Base-by-base conservation (phyloP, 2,797 vertebrate genomes). In the Etheostoma nigrum region DNA sequence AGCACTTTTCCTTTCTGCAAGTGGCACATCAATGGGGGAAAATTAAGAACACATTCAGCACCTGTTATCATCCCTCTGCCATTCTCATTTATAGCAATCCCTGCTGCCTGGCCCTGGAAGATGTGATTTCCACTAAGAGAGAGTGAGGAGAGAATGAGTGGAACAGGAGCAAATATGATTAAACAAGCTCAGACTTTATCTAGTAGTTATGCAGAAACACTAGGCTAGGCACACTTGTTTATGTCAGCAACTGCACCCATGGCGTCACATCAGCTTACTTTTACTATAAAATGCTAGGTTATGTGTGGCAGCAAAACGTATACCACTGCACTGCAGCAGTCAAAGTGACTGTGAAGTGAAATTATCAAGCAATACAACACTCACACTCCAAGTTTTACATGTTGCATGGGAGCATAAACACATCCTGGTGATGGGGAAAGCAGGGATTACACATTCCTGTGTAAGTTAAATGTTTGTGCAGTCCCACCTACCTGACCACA, bases 101-200 rank as follows among this genome's bases (percentile, higher is more conserved):
- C 97, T 1, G 98, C 98, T 44, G 97, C 97, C 57, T 96, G 96
- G n/a, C 98, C 97, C 83, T 97, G 96, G 89, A 97, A 98, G 89
- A 99, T 98, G 88, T 96, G 96, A 93, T 98, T 99, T 78, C 97
- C 97, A 47, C 97, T 98, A 80, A 52, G 78, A 33, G 18, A 71
- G 23, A 74, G 45, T 42, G 23, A 4, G 12, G 60, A 52, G 8
- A 59, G 6, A 40, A 55, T 5, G 61, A 77, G 36, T 18, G 33
- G 21, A 53, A 45, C 44, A 10, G 12, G 4, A 75, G 53, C 10
- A 76, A 54, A 65, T 23, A 7, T 11, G 16, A 2, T 30, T 30
- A 30, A 33, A 44, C 33, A 47, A n/a, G 4, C 19, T 40, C 18
- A 69, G 33, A 54, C 25, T 7, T 49, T 14, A 44, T 33, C 6